Evolutionary conservation across 2,797 vertebrate species (phyloP).

Genomic region (Scyliorhinus canicula): DNA sequence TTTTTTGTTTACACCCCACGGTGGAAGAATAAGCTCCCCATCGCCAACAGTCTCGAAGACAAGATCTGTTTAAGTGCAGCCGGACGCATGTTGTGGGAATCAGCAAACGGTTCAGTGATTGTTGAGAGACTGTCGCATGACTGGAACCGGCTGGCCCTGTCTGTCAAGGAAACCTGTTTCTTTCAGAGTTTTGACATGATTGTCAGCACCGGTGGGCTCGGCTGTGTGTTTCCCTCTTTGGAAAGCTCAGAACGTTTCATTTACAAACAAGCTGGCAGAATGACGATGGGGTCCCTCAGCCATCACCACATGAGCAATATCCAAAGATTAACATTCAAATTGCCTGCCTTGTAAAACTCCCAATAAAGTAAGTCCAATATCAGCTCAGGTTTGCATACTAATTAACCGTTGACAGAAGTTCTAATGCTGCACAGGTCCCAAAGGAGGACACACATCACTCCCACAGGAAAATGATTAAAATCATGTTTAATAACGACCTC

Average conservation of each 20-base stretch:
- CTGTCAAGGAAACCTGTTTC: too few species aligned
- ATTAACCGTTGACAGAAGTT: background rate
- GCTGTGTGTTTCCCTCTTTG: background rate
- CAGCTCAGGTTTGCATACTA: background rate
- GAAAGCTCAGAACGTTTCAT: background rate
- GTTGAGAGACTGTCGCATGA: background rate
- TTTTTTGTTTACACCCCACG: too few species aligned
- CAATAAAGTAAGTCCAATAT: background rate
- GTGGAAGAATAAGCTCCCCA: background rate
- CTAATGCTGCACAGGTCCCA: background rate
- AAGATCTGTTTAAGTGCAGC: background rate
- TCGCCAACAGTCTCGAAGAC: background rate
- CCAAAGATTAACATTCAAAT: background rate
- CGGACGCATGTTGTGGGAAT: background rate
- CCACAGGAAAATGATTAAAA: conserved; percentile 1
- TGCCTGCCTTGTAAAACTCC: background rate
- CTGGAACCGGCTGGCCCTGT: background rate
- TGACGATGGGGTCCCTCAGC: too few species aligned
- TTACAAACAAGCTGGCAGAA: background rate
- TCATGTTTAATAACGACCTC: conserved; percentile 26
- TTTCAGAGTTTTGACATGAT: background rate
- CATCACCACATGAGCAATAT: background rate
- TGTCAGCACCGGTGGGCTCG: background rate
- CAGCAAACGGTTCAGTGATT: background rate
- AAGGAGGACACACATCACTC: background rate